These are phyloP conservation scores for Crocallis elinguaria DNA, from an alignment of 2,888 invertebrate species.

Conservation along the genomic window DNA sequence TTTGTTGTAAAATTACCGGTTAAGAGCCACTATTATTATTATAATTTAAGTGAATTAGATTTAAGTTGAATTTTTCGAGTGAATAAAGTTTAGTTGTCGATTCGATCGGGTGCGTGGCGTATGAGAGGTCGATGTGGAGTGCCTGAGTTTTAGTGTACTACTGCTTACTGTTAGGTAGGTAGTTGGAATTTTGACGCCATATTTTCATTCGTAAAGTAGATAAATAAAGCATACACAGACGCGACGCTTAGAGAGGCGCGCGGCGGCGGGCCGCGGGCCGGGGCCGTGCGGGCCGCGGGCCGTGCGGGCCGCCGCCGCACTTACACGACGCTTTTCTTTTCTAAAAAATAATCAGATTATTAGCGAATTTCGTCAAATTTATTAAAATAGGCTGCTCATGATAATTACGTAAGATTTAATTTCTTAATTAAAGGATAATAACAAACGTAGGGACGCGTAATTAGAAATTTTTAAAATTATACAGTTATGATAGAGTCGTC, in stretches of 20 bases:
- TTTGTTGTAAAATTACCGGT: constrained; percentile 83
- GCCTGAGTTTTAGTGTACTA: constrained; percentile 82
- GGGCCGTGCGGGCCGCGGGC: constrained; percentile 27
- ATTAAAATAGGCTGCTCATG: constrained; percentile 84
- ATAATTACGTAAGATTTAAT: constrained; percentile 83
- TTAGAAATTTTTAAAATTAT: constrained; percentile 85
- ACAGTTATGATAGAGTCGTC: constrained; percentile 82
- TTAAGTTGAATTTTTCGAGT: constrained; percentile 83
- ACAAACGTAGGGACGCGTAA: constrained; percentile 84
- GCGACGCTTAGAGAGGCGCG: constrained; percentile 67
- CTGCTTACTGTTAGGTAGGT: constrained; percentile 85
- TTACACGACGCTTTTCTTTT: constrained; percentile 78
- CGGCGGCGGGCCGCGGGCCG: constrained; percentile 40
- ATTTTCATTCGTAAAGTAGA: constrained; percentile 82
- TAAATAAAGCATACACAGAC: constrained; percentile 76
- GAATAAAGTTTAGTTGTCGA: constrained; percentile 79
- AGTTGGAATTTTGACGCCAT: constrained; percentile 83
- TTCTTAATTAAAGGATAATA: constrained; percentile 85
- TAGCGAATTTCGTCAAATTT: constrained; percentile 82
- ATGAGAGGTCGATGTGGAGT: constrained; percentile 82
- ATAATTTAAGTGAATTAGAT: constrained; percentile 82
- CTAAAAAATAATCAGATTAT: constrained; percentile 75
- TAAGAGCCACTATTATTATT: constrained; percentile 83
- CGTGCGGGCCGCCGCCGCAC: constrained; percentile 16
- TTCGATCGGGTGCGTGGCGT: constrained; percentile 81